Evolutionary conservation across 2,888 invertebrate genomes (phyloP).

Genomic region (Drosophila bunnanda): DNA sequence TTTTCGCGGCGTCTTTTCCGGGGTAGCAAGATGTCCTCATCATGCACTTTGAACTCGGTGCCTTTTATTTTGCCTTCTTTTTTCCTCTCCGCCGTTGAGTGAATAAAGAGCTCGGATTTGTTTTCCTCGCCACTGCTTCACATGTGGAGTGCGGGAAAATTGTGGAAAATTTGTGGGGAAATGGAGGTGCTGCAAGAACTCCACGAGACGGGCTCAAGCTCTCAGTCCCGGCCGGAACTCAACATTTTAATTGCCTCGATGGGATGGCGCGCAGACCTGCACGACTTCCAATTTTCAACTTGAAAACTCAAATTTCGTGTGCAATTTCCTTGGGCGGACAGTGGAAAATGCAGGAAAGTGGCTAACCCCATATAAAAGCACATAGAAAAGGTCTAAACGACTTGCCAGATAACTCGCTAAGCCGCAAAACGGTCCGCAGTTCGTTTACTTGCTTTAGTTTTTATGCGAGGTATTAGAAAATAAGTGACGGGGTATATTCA

Average conservation of each 20-base stretch:
- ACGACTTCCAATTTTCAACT: slow-evolving; percentile 49
- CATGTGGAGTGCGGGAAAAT: slow-evolving; percentile 25
- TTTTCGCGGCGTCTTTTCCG: slow-evolving; percentile 9
- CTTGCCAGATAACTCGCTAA: slow-evolving; percentile 70
- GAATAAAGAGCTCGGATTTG: slow-evolving; percentile 25
- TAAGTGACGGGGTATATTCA: not conserved
- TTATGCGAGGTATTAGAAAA: not conserved
- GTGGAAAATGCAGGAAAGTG: slow-evolving; percentile 11
- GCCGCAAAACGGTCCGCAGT: slow-evolving; percentile 68
- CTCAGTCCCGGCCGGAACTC: slow-evolving; percentile 17
- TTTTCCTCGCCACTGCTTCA: slow-evolving; percentile 26
- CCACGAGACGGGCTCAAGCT: slow-evolving; percentile 1
- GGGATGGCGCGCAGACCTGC: slow-evolving; percentile 26
- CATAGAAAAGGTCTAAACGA: slow-evolving; percentile 45
- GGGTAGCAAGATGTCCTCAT: slow-evolving; percentile 21
- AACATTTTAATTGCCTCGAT: slow-evolving; percentile 53
- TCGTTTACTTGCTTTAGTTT: slow-evolving; percentile 30
- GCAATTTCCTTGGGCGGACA: slow-evolving; percentile 54
- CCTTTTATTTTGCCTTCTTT: not conserved
- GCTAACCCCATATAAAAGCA: slow-evolving; percentile 15
- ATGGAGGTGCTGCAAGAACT: not conserved
- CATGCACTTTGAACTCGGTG: not conserved
- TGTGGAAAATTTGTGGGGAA: slow-evolving; percentile 15
- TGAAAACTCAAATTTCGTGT: slow-evolving; percentile 53
- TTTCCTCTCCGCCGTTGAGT: slow-evolving; percentile 12